Percentiles rank a stretch among this genome's conserved stretches.
phyloP scores from a whole-genome alignment of 2,797 vertebrate genomes.

The Tokudaia tokunoshimensis region DNA sequence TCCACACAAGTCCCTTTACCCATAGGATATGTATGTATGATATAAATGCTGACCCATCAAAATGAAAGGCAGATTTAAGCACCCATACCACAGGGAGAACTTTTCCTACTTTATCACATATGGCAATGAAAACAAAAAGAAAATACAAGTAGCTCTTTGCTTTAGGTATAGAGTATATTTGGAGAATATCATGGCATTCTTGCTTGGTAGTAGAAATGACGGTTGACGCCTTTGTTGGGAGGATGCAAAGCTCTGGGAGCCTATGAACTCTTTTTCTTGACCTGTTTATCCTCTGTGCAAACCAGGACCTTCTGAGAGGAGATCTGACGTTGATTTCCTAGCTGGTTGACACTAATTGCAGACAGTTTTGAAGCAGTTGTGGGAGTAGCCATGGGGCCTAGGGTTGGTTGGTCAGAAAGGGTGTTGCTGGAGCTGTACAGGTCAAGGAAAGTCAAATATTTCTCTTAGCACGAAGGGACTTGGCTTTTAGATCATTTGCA shows the following conservation, averaged over 20 bases:
- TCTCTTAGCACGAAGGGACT: neutral
- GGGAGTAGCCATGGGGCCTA: neutral
- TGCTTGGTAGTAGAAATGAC: slow-evolving; percentile 19
- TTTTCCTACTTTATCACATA: neutral
- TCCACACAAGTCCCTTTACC: slow-evolving; percentile 24
- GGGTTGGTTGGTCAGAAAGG: neutral
- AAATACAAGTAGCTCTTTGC: slow-evolving; percentile 6
- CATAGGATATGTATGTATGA: neutral
- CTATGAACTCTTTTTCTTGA: neutral
- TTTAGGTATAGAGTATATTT: slow-evolving; percentile 72
- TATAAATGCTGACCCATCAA: neutral
- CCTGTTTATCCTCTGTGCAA: slow-evolving; percentile 22
- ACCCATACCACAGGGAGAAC: neutral
- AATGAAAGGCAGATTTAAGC: slow-evolving; percentile 37
- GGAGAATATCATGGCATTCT: slow-evolving; percentile 30
- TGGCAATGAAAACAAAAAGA: slow-evolving; percentile 10
- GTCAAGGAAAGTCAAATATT: slow-evolving; percentile 1
- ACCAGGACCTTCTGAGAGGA: slow-evolving; percentile 25
- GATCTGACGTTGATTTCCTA: neutral
- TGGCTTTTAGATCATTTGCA: neutral
- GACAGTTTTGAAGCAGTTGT: neutral
- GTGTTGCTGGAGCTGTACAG: neutral
- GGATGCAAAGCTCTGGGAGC: slow-evolving; percentile 8
- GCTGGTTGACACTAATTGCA: slow-evolving; percentile 6
- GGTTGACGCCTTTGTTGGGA: neutral